Percentiles rank a stretch among this genome's conserved stretches.
Conservation (phyloP, 2,113 vertebrate genomes). For the Buteo buteo region DNA sequence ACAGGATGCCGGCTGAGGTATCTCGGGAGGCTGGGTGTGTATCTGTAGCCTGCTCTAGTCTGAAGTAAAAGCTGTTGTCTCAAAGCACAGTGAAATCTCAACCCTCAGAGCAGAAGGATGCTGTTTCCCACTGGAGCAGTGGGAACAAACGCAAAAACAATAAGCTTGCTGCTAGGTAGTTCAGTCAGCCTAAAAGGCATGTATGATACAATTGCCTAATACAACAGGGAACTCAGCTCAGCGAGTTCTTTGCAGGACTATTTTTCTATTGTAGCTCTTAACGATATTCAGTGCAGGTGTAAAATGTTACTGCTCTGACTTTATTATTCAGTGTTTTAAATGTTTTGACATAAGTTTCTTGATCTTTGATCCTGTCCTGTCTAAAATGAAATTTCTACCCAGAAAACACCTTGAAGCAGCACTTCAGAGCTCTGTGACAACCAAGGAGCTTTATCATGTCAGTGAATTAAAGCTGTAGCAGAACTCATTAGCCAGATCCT, state of each 20-base stretch:
- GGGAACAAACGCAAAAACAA: neutral
- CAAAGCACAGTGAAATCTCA: neutral
- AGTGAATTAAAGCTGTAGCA: neutral
- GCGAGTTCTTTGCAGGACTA: neutral
- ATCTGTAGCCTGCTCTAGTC: neutral
- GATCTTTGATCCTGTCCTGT: neutral
- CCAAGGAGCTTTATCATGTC: neutral
- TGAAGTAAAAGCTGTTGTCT: neutral
- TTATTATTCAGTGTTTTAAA: neutral
- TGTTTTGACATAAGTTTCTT: neutral
- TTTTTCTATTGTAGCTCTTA: neutral
- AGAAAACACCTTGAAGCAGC: neutral
- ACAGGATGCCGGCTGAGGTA: neutral
- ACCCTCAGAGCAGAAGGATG: neutral
- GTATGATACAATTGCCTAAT: neutral
- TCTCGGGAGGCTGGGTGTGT: neutral
- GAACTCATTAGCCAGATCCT: neutral
- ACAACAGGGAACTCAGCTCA: neutral
- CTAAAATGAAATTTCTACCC: neutral
- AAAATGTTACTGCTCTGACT: neutral
- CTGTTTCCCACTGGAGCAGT: neutral
- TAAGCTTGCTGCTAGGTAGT: neutral
- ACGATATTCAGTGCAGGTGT: neutral
- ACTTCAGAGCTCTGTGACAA: neutral
- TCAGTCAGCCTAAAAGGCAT: neutral